Evolutionary conservation across 2,113 vertebrate species (phyloP), one percentile per base, ranked within the genome.

Genomic region (Crotalus horridus): DNA sequence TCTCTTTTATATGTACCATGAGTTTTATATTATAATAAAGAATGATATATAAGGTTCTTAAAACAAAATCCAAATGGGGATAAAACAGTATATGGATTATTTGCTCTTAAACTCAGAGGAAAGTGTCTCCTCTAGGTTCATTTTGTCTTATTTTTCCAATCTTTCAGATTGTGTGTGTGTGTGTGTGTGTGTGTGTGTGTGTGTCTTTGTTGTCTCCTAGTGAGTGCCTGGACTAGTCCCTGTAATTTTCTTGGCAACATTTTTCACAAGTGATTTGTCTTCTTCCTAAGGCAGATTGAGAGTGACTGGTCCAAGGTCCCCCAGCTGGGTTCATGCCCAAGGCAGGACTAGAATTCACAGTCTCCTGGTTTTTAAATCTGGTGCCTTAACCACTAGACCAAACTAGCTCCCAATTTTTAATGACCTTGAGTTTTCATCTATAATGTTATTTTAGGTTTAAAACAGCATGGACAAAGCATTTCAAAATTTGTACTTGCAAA

Each of bases 401-500:
- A 39, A 81, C 13, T 81, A 29, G 61, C 11, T 69, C 11, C 29
- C 17, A 55, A 9, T 88, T n/a, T 88, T 88, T 29, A 88, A 24
- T 53, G 4, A 88, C 29, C 15, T 55, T 6, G 26, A 94, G 94
- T 85, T 96, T 90, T 91, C 92, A 94, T 91, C 33, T 48, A 24
- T 94, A 94, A 95, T 94, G 64, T 59, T 92, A 58, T 85, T 39
- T 94, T 90, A 89, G 64, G 94, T 94, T 96, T 87, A 91, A 95
- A 93, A 90, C 23, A 54, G 33, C 69, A 39, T 2, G 1, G 69
- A 74, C 29, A 81, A 87, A 96, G 94, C 89, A 95, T 96, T 96
- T 95, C 92, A 94, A 95, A 94, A 94, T 91, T 96, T 96, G 23
- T 94, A 64, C 93, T 54, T 88, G 91, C 94, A 95, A 95, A 94